Evolutionary conservation across 2,888 invertebrate genomes (phyloP), one percentile per base, ranked within the genome.

Genomic region (Dastarcus helophoroides): DNA sequence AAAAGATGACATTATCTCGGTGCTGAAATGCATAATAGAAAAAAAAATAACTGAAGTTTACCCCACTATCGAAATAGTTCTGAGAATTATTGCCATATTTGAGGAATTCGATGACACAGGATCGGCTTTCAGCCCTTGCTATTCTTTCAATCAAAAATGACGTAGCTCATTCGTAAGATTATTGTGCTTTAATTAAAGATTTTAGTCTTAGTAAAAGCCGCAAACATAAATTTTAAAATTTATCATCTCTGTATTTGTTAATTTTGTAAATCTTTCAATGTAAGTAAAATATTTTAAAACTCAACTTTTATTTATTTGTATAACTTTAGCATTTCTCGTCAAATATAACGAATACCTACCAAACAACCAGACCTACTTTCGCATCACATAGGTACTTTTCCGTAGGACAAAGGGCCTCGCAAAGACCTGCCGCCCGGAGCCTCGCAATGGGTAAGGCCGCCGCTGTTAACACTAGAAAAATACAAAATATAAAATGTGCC

Each of bases 1-100:
- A 39, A 27, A 16, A 15, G 40, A 44, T 34, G 35, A 39, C 17
- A 29, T 38, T 39, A 43, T 42, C 32, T 41, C 37, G 32, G 32
- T 40, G 33, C 23, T 34, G 31, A 39, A 36, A 38, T 39, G 24
- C 12, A 24, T 31, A 31, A 31, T 23, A 31, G 31, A 31, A 31
- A 31, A 31, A 31, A 31, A 31, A 14, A 24, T 31, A 22, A 31
- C 31, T 31, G 33, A 40, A 39, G 34, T 31, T 30, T 39, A 32
- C 22, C 32, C 28, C 36, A 40, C 29, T 36, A 38, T 40, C 32
- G 38, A 41, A 41, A 36, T 40, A 38, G 38, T 40, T 26, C 37
- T 42, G 36, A 33, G 34, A 39, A 41, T 38, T 37, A 34, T 41
- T 36, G 35, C 36, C 33, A 40, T 37, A 32, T 41, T 41, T 42